A percentile compares a stretch with the other conserved stretches of the same genome.
These are phyloP conservation scores for Conops quadrifasciatus DNA, from an alignment of 2,888 invertebrate species.

Conservation along the genomic window DNA sequence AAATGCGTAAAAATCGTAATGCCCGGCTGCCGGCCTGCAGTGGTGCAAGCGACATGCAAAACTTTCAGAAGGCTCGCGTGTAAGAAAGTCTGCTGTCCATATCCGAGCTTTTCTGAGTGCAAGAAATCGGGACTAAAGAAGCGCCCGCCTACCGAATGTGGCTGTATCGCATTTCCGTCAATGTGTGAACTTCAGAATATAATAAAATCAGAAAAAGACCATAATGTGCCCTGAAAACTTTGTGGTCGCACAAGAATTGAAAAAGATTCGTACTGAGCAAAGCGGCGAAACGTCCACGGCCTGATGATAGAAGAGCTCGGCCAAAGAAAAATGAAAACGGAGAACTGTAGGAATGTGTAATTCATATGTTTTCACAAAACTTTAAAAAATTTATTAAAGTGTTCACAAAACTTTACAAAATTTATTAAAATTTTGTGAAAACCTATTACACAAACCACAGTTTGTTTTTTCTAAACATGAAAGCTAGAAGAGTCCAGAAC, in stretches of 20 bases:
- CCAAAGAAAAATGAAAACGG: too few relatives aligned
- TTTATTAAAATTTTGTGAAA: slow-evolving; percentile 2
- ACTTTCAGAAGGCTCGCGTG: slow-evolving; percentile 22
- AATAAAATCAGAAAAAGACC: too few relatives aligned
- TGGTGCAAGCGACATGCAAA: slow-evolving; percentile 27
- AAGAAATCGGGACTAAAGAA: slow-evolving; percentile 32
- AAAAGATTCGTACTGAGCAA: too few relatives aligned
- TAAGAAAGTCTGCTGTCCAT: slow-evolving; percentile 45
- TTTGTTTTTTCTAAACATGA: too few relatives aligned
- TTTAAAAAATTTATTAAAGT: slow-evolving; percentile 12
- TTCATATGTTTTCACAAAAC: not conserved
- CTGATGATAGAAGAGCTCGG: too few relatives aligned
- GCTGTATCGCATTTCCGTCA: slow-evolving; percentile 39
- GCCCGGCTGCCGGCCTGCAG: slow-evolving; percentile 29
- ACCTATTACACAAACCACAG: too few relatives aligned
- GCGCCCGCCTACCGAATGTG: slow-evolving; percentile 45
- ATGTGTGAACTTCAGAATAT: not conserved
- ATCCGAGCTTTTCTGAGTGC: slow-evolving; percentile 50
- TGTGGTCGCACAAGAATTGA: too few relatives aligned
- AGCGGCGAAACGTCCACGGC: too few relatives aligned
- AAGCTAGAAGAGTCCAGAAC: too few relatives aligned
- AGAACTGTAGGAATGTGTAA: not conserved
- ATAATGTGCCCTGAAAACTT: too few relatives aligned
- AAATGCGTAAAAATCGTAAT: slow-evolving; percentile 30
- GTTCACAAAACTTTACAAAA: not conserved